phyloP scores from a whole-genome alignment of 2,797 vertebrate genomes.

The Kryptolebias ocellatus region DNA sequence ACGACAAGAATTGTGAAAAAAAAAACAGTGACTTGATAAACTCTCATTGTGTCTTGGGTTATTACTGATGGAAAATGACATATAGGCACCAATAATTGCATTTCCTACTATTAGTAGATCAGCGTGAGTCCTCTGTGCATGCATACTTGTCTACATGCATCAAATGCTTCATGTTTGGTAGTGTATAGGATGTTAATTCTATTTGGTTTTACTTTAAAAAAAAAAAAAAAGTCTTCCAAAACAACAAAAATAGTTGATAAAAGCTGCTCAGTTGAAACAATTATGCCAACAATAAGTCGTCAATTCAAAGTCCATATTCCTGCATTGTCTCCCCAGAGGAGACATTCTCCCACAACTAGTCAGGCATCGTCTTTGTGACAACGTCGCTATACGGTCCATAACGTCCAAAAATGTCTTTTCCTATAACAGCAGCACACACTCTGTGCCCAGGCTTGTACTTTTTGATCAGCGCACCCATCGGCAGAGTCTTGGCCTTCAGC shows the following conservation, averaged over 20 bases:
- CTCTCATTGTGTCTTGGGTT: too few species aligned
- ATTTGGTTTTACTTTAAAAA: too few species aligned
- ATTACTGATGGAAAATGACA: too few species aligned
- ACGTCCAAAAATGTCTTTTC: slow-evolving; percentile 66
- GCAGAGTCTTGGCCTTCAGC: slow-evolving; percentile 67
- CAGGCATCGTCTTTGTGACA: slow-evolving; percentile 30
- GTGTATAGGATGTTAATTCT: too few species aligned
- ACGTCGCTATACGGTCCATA: slow-evolving; percentile 68
- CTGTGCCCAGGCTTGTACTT: slow-evolving; percentile 62
- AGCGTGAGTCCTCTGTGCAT: too few species aligned
- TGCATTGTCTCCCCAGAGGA: background rate
- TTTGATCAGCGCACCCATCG: slow-evolving; percentile 71
- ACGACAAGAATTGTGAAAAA: too few species aligned
- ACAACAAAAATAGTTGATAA: background rate
- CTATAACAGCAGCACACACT: slow-evolving; percentile 72
- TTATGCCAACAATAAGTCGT: background rate
- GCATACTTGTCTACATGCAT: too few species aligned
- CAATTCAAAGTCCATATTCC: background rate
- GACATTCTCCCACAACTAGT: slow-evolving; percentile 2
- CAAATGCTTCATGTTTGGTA: too few species aligned
- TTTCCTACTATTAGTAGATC: too few species aligned
- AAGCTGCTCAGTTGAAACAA: background rate
- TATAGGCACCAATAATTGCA: too few species aligned
- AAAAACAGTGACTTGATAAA: too few species aligned
- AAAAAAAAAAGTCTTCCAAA: too few species aligned